Conservation (phyloP, 2,113 vertebrate genomes). For the Mobula birostris region DNA sequence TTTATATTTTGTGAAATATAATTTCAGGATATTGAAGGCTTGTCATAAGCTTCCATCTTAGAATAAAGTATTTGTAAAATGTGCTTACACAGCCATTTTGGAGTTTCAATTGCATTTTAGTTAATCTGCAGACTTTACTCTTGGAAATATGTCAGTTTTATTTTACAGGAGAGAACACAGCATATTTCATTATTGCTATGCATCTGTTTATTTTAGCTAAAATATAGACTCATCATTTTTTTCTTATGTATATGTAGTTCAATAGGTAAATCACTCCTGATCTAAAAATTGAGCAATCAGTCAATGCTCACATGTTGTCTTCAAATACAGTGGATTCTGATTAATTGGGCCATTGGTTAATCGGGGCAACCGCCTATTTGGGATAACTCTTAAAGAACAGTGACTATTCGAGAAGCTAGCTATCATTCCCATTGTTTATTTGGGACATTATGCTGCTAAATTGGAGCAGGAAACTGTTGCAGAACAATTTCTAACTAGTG, state of each 20-base stretch:
- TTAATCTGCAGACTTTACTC: background rate
- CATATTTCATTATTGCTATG: background rate
- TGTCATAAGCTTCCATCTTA: constrained; percentile 2
- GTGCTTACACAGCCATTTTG: background rate
- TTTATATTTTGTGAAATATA: background rate
- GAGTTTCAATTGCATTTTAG: background rate
- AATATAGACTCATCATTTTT: constrained; percentile 9
- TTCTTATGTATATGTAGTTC: background rate
- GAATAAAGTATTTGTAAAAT: constrained; percentile 17
- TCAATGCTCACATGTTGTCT: background rate
- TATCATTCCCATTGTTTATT: too few relatives aligned
- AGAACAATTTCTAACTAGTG: too few relatives aligned
- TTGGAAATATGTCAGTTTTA: constrained; percentile 24
- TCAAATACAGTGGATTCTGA: background rate
- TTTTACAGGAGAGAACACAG: background rate
- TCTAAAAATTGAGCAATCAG: background rate
- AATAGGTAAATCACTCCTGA: background rate
- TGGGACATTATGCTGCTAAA: too few relatives aligned
- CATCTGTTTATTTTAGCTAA: constrained; percentile 1
- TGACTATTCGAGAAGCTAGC: too few relatives aligned
- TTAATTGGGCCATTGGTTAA: too few relatives aligned
- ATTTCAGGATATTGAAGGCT: constrained; percentile 15
- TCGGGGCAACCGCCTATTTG: too few relatives aligned
- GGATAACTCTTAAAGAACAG: too few relatives aligned
- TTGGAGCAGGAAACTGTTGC: too few relatives aligned